Evolutionary conservation across 2,113 vertebrate species (phyloP).

Genomic region (Alaudala cheleensis): DNA sequence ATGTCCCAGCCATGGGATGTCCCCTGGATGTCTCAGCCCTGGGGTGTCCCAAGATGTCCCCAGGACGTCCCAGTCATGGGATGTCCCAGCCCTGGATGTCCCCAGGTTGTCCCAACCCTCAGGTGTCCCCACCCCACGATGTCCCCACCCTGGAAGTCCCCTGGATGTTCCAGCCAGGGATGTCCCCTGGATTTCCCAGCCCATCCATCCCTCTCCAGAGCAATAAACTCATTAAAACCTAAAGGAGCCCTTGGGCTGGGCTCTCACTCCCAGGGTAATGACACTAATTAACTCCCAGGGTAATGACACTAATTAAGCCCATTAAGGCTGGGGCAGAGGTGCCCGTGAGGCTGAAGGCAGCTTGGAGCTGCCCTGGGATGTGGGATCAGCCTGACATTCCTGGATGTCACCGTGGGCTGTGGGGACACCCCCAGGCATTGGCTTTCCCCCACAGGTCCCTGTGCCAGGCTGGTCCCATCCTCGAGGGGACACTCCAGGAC

Average conservation of each 20-base stretch:
- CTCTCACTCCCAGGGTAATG: not conserved
- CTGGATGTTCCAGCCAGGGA: not conserved
- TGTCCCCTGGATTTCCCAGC: not conserved
- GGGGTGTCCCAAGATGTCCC: not conserved
- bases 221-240: not conserved
- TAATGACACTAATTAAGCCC: not conserved
- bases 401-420: not conserved
- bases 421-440: not conserved
- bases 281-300: not conserved
- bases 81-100: no score
- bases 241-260: not conserved
- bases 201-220: not conserved
- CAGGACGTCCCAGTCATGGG: no score
- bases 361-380: not conserved
- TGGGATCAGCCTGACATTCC: not conserved
- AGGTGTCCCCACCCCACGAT: not conserved
- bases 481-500: not conserved
- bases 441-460: not conserved
- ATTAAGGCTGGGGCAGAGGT: not conserved
- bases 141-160: not conserved
- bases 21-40: no score
- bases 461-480: no score
- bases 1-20: not conserved
- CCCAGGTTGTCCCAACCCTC: not conserved
- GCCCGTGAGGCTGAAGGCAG: not conserved